A percentile compares a stretch with the other conserved stretches of the same genome.
Conservation (phyloP, 2,888 invertebrate genomes). For the Cremastobaeus sp. region DNA sequence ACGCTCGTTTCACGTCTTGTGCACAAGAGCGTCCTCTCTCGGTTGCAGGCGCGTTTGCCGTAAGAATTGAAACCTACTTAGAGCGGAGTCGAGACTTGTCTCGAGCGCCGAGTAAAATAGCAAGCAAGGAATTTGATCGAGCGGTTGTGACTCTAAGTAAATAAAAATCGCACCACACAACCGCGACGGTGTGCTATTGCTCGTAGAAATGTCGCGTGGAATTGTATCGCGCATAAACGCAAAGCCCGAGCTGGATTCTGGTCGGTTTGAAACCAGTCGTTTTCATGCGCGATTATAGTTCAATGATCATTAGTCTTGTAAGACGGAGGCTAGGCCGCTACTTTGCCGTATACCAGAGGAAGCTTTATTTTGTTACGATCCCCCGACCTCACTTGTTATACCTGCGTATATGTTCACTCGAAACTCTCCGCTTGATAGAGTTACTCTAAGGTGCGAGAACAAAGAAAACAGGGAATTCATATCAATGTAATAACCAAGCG, state of each 20-base stretch:
- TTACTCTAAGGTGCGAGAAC: background rate
- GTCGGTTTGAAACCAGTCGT: constrained; percentile 16
- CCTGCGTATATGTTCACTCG: background rate
- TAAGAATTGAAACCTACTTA: no score
- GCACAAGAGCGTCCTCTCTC: no score
- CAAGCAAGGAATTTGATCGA: background rate
- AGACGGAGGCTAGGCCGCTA: constrained; percentile 34
- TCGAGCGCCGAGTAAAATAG: background rate
- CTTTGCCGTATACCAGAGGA: constrained; percentile 30
- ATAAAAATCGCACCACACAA: background rate
- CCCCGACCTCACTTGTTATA: background rate
- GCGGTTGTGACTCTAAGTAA: constrained; percentile 1
- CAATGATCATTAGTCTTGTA: constrained; percentile 14
- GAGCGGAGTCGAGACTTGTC: no score
- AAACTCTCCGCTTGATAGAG: background rate
- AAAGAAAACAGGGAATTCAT: background rate
- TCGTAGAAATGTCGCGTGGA: constrained; percentile 10
- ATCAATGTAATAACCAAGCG: background rate
- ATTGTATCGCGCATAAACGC: constrained; percentile 1
- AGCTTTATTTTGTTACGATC: constrained; percentile 54
- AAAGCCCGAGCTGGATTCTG: constrained; percentile 10
- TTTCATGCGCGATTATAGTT: constrained; percentile 8
- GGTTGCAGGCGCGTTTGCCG: no score
- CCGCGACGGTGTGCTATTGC: background rate
- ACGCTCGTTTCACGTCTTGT: no score